Percentiles rank a stretch among this genome's conserved stretches.
These are phyloP conservation scores for Aplodontia rufa DNA, from an alignment of 2,113 vertebrate species.

Conservation along the genomic window DNA sequence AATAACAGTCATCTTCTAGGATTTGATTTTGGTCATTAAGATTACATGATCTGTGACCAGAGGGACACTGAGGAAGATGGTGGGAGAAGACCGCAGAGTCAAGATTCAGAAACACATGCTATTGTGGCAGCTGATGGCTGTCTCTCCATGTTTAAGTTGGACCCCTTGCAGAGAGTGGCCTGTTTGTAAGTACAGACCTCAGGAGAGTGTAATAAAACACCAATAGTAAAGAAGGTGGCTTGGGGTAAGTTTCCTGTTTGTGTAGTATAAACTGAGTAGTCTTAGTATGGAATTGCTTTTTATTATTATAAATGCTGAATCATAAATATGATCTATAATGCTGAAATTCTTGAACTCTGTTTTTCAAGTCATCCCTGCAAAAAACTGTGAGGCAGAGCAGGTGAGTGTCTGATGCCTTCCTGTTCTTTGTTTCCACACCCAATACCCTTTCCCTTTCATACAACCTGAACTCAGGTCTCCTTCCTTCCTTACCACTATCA, in stretches of 20 bases:
- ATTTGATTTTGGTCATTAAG: neutral
- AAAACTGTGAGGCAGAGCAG: neutral
- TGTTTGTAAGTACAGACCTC: neutral
- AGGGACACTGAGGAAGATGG: neutral
- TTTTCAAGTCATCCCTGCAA: neutral
- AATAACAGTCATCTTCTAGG: neutral
- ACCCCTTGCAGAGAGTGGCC: neutral
- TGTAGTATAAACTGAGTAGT: neutral
- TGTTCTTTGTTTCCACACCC: neutral
- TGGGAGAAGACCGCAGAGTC: neutral
- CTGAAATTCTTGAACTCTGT: neutral
- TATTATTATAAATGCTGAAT: slow-evolving; percentile 2
- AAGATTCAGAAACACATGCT: neutral
- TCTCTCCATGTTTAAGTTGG: neutral
- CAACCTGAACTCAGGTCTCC: neutral
- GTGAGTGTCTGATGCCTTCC: neutral
- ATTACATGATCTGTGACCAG: neutral
- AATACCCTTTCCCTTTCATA: neutral
- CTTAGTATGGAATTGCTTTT: neutral
- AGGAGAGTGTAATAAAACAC: neutral
- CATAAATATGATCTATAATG: neutral
- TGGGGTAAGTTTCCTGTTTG: neutral
- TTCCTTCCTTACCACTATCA: neutral
- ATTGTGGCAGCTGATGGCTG: neutral
- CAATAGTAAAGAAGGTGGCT: neutral